Base-by-base conservation (phyloP, 2,797 vertebrate species). In the Sebastes hubbsi region DNA sequence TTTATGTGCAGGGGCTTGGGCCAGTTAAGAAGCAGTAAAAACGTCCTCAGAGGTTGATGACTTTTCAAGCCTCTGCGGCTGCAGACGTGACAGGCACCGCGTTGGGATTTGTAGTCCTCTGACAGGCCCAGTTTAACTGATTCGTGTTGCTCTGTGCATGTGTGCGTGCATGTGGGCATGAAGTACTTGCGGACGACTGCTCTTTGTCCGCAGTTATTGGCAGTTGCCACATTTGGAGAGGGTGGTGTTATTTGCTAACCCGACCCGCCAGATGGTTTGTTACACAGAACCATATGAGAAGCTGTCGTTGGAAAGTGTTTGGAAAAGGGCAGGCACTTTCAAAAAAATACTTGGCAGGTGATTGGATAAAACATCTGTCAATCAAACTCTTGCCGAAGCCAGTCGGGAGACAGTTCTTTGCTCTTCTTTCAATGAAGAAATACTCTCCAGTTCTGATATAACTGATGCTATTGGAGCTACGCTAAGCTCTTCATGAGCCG, bases 21-120 rank as follows among this genome's bases (percentile, higher is more conserved):
- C 91, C 86, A 81, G 94, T 93, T 91, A 92, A 93, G 90, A 87
- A 85, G 92, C 89, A 82, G 85, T 95, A 93, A 95, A 94, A 95
- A 91, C 36, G 88, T 91, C 89, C 84, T 91, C 87, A 90, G 91
- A 94, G 89, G 93, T 91, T 94, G 93, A 95, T 92, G 92, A 88
- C 90, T 95, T 94, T 94, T 93, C 93, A 94, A 89, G 92, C 82
- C 89, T 87, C 85, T 73, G 88, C 36, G 76, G 78, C 90, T 90
- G 85, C 84, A 90, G 87, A 87, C 71, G 83, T 91, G 90, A 93
- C 83, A 77, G 86, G 86, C 80, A 46, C 76, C 18, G 75, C 61
- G 42, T 70, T 85, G 89, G 91, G 85, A 91, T 83, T 90, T 92
- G 89, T 87, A 86, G 84, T 91, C 78, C 77, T 90, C 66, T 87